Evolutionary conservation across 1,140 invertebrate species (phyloP).

Genomic region (Nomia melanderi): DNA sequence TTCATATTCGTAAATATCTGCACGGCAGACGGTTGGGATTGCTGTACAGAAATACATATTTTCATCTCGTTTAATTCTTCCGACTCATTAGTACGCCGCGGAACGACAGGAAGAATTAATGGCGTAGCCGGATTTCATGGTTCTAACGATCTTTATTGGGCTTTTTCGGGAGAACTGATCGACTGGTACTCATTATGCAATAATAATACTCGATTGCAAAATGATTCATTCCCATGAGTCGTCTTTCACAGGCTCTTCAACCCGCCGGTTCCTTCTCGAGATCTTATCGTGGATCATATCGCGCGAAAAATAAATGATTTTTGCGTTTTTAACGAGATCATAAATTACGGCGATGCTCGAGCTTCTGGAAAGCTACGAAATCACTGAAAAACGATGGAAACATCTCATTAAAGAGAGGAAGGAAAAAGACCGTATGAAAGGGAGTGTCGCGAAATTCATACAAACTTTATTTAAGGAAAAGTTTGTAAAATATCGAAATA

Average conservation of each 20-base stretch:
- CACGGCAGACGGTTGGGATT: background rate
- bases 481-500: too few species aligned
- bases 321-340: conserved; percentile 62
- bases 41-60: background rate
- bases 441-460: conserved; percentile 21
- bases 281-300: conserved; percentile 45
- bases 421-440: background rate
- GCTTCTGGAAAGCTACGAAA: conserved; percentile 39
- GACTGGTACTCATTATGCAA: conserved; percentile 37
- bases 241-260: background rate
- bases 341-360: conserved; percentile 53
- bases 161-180: background rate
- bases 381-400: conserved; percentile 30
- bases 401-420: background rate
- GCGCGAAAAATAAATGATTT: conserved; percentile 60
- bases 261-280: background rate
- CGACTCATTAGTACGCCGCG: conserved; percentile 34
- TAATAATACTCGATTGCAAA: conserved; percentile 2
- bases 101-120: conserved; percentile 14
- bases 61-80: conserved; percentile 51
- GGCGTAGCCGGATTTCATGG: conserved; percentile 28
- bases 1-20: background rate
- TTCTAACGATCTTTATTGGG: conserved; percentile 24
- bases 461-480: too few species aligned
- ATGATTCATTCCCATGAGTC: conserved; percentile 30